Conservation (phyloP, 2,797 vertebrate genomes). For the Taeniopygia guttata region DNA sequence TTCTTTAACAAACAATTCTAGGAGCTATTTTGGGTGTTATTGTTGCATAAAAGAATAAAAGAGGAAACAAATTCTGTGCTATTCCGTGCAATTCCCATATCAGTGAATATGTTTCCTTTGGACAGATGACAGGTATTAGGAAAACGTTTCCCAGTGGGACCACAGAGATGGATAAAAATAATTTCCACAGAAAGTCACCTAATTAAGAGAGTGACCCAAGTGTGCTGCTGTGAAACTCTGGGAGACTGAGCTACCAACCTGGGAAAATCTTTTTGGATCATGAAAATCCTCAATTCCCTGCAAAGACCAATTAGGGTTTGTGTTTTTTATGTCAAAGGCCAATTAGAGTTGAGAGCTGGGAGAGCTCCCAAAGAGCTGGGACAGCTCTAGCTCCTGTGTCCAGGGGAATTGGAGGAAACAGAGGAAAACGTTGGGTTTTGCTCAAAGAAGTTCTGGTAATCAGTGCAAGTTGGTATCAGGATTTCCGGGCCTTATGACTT, state of each 20-base stretch:
- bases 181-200: not conserved
- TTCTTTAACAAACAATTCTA: not conserved
- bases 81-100: not conserved
- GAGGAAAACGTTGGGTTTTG: not conserved
- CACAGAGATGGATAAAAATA: not conserved
- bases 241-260: not conserved
- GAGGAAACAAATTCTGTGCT: not conserved
- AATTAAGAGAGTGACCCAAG: not conserved
- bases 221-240: not conserved
- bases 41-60: not conserved
- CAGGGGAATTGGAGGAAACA: not conserved
- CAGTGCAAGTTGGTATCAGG: not conserved
- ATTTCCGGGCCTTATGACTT: not conserved
- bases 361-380: not conserved
- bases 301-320: not conserved
- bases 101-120: not conserved
- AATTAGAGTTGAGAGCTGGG: rapidly evolving
- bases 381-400: not conserved
- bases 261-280: not conserved
- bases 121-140: not conserved
- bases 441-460: not conserved
- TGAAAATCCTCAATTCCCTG: not conserved
- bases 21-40: not conserved
- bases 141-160: not conserved
- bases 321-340: not conserved